Conservation (phyloP, 2,888 invertebrate species). For the Cryptus viduatorius region DNA sequence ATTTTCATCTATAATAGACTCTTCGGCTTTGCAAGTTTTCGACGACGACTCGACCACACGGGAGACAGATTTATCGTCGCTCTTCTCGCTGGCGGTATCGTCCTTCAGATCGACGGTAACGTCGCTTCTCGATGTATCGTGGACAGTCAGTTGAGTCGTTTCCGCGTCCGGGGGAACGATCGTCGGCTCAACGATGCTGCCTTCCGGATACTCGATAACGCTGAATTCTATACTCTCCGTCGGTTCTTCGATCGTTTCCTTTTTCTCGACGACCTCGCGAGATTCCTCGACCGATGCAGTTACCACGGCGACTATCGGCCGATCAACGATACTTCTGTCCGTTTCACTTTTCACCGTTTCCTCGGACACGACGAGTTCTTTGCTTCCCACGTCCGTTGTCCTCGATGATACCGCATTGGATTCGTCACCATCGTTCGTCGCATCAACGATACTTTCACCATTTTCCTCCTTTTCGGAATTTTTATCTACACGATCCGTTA, state of each 20-base stretch:
- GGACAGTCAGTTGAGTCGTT: constrained; percentile 10
- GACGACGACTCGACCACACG: neutral
- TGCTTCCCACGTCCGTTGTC: neutral
- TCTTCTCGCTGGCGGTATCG: neutral
- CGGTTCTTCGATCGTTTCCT: constrained; percentile 39
- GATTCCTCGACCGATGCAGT: neutral
- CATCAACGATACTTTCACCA: neutral
- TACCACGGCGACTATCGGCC: neutral
- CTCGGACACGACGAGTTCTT: no score
- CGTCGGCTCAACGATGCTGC: neutral
- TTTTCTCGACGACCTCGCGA: constrained; percentile 1
- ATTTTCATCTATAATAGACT: neutral
- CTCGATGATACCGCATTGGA: neutral
- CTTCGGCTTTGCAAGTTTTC: neutral
- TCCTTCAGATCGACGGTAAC: neutral
- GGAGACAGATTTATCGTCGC: neutral
- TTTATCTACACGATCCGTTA: neutral
- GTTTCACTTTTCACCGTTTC: neutral
- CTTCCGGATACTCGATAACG: constrained; percentile 57
- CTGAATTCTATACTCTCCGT: constrained; percentile 66
- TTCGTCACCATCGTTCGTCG: neutral
- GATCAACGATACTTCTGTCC: neutral
- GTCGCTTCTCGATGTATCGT: constrained; percentile 3
- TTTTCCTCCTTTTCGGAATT: neutral
- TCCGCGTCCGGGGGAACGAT: neutral